Conservation (phyloP, 2,113 vertebrate species). For the Lampris incognitus region DNA sequence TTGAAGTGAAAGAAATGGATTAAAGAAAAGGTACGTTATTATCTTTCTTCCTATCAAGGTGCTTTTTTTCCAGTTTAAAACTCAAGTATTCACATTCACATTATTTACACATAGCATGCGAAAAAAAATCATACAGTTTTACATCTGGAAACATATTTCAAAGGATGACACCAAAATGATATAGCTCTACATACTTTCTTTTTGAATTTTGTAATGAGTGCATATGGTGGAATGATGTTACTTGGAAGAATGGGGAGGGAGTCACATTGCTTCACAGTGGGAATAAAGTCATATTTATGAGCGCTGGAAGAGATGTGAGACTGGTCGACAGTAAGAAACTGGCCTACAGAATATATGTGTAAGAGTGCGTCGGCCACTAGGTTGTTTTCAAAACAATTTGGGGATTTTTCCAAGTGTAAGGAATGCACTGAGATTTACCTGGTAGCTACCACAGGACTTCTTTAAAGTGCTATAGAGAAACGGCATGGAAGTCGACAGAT, state of each 20-base stretch:
- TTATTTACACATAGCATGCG: slow-evolving; percentile 71
- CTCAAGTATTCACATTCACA: slow-evolving; percentile 63
- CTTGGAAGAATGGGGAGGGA: slow-evolving; percentile 38
- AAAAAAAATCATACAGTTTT: slow-evolving; percentile 53
- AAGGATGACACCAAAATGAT: slow-evolving; percentile 21
- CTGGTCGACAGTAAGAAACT: slow-evolving; percentile 17
- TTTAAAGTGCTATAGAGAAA: slow-evolving; percentile 26
- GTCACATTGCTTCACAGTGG: slow-evolving; percentile 61
- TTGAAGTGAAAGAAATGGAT: slow-evolving; percentile 48
- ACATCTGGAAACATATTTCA: slow-evolving; percentile 60
- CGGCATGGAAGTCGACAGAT: slow-evolving; percentile 6
- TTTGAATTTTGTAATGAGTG: slow-evolving; percentile 28
- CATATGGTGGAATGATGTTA: slow-evolving; percentile 18
- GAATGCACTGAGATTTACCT: not conserved
- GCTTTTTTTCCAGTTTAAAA: slow-evolving; percentile 62
- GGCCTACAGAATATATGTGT: slow-evolving; percentile 12
- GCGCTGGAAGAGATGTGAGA: slow-evolving; percentile 25
- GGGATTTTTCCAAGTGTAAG: not conserved
- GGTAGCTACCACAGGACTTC: slow-evolving; percentile 10
- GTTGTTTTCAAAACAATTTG: not conserved
- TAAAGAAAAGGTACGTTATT: slow-evolving; percentile 32
- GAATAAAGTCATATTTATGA: slow-evolving; percentile 52
- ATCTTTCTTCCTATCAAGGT: slow-evolving; percentile 71
- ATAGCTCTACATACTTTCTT: slow-evolving; percentile 29
- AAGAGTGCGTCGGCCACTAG: slow-evolving; percentile 7